Percentiles rank a stretch among this genome's conserved stretches.
Evolutionary conservation across 2,888 invertebrate genomes (phyloP).

Genomic region (Periphyllus acericola): DNA sequence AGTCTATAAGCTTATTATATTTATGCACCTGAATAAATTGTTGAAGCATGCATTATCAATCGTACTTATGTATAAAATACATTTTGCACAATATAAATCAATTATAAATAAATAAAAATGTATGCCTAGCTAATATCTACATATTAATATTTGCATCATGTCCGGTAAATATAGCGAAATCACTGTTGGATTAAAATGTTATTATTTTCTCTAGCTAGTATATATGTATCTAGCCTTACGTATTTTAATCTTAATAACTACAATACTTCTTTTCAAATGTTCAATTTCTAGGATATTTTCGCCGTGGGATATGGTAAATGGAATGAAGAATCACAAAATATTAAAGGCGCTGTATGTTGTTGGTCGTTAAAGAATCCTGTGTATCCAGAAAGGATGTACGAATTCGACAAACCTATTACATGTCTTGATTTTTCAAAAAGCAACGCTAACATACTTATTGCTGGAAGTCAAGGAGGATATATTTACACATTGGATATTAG

Average conservation of each 20-base stretch:
- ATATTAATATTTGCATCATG: too few species aligned
- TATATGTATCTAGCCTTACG: too few species aligned
- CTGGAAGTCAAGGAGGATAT: slow-evolving; percentile 14
- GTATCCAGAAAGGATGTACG: slow-evolving; percentile 47
- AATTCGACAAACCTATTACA: slow-evolving; percentile 42
- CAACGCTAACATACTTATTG: slow-evolving; percentile 23
- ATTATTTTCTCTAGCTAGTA: too few species aligned
- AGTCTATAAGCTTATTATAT: too few species aligned
- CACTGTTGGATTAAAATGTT: too few species aligned
- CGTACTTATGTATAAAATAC: too few species aligned
- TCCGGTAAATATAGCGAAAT: too few species aligned
- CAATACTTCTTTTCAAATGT: neutral
- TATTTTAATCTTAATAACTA: too few species aligned
- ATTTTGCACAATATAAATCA: too few species aligned
- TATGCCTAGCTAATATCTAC: too few species aligned
- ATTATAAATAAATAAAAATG: too few species aligned
- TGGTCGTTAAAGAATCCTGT: slow-evolving; percentile 53
- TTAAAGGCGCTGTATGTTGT: slow-evolving; percentile 45
- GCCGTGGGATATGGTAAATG: slow-evolving; percentile 37
- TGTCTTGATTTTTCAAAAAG: slow-evolving; percentile 50
- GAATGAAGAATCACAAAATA: neutral
- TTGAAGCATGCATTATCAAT: neutral
- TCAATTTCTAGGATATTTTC: slow-evolving; percentile 27
- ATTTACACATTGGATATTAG: slow-evolving; percentile 30
- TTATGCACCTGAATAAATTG: too few species aligned